phyloP scores from a whole-genome alignment of 2,888 invertebrate genomes.

The Xanthia togata region DNA sequence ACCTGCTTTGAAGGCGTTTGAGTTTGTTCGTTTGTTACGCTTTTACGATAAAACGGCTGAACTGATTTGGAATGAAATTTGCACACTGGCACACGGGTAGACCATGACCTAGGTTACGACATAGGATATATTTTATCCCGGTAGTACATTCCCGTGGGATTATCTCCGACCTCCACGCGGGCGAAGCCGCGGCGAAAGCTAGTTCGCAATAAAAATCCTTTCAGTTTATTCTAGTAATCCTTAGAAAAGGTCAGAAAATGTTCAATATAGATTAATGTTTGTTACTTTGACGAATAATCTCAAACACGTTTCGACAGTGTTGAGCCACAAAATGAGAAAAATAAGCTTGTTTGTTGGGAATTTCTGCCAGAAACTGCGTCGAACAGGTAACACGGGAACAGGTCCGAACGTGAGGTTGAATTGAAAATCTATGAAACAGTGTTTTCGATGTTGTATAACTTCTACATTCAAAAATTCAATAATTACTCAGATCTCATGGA shows the following conservation, averaged over 20 bases:
- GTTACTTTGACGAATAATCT: conserved; percentile 20
- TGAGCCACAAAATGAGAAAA: conserved; percentile 10
- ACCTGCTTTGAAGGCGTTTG: conserved; percentile 13
- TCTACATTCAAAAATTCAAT: neutral
- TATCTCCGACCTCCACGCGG: too few relatives aligned
- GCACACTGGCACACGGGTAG: too few relatives aligned
- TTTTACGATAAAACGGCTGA: too few relatives aligned
- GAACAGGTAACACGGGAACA: too few relatives aligned
- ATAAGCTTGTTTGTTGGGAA: conserved; percentile 6
- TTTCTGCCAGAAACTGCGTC: conserved; percentile 5
- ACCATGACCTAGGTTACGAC: too few relatives aligned
- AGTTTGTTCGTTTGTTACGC: neutral
- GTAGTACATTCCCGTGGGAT: too few relatives aligned
- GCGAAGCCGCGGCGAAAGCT: too few relatives aligned
- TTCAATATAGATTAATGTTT: conserved; percentile 16
- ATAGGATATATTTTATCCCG: too few relatives aligned
- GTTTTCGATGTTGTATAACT: conserved; percentile 17
- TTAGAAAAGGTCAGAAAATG: conserved; percentile 1
- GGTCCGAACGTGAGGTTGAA: neutral
- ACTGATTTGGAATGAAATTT: too few relatives aligned
- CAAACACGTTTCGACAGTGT: conserved; percentile 15
- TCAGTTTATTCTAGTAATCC: neutral
- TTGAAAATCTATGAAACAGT: conserved; percentile 18
- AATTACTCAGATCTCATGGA: neutral
- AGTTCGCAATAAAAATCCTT: conserved; percentile 16